Evolutionary conservation across 2,888 invertebrate species (phyloP), one percentile per base, ranked within the genome.

Genomic region (Trissolcus japonicus): DNA sequence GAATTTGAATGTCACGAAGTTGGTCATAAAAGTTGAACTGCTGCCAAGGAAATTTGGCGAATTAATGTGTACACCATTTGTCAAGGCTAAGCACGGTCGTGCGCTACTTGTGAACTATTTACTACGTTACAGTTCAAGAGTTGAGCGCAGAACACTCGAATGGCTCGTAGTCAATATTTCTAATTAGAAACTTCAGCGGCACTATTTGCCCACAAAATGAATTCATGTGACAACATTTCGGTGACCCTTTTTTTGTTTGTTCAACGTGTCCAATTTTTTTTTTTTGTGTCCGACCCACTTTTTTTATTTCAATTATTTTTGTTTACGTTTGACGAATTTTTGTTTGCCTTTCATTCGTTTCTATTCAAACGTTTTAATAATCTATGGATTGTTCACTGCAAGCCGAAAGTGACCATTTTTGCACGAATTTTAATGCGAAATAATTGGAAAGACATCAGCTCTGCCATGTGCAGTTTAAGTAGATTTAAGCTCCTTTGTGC

Each of bases 21-120:
- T 67, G 59, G 57, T 63, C 62, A 57, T 62, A 62, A 63, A 75
- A 67, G 21, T 68, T 68, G 74, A 75, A 59, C 56, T 54, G 7
- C 54, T 63, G 75, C 68, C 68, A 75, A 68, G 68, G 67, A 74
- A 74, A 67, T 74, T 74, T 56, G 56, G 67, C 51, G 56, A 62
- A 74, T 74, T 67, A 67, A 74, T 74, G 61, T 74, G 74, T 62
- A 74, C 67, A 62, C 56, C 62, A 62, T 74, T 74, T 67, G 67
- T 74, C 74, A 74, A 67, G 67, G 61, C 67, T 60, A 56, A 74
- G 40, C 35, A 62, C 50, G 51, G 66, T 66, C 43, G 73, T 21
- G 40, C 54, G 13, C 40, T 66, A 61, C 73, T 73, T 73, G 61
- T 13, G 35, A 66, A 66, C 60, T 60, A 60, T 63, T 63, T 63